Evolutionary conservation across 2,797 vertebrate genomes (phyloP).

Genomic region (Galago senegalensis): DNA sequence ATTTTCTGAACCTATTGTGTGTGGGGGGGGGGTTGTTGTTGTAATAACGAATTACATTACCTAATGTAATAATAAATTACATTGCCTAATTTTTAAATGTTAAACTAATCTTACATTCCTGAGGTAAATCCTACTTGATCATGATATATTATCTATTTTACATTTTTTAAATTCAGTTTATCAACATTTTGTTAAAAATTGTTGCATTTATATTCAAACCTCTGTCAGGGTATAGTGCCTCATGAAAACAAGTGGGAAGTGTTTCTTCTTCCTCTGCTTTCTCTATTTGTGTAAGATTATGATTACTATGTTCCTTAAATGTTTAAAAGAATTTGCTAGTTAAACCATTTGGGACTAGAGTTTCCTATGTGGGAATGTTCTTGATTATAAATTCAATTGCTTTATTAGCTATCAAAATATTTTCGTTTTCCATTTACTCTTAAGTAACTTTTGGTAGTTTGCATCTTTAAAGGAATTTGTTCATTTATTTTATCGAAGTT

Average conservation of each 20-base stretch:
- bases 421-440: constrained; percentile 51
- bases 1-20: constrained; percentile 38
- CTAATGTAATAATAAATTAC: not conserved
- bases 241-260: not conserved
- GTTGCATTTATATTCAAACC: not conserved
- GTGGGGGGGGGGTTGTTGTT: not conserved
- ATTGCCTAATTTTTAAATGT: constrained; percentile 15
- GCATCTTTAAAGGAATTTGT: constrained; percentile 22
- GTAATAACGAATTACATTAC: not conserved
- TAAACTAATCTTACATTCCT: constrained; percentile 12
- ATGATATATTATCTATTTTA: not conserved
- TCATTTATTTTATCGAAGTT: constrained; percentile 51
- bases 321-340: not conserved
- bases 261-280: not conserved
- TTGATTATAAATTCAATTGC: not conserved
- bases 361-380: constrained; percentile 4
- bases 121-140: not conserved
- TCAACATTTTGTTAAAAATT: constrained; percentile 34
- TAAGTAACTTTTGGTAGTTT: constrained; percentile 43
- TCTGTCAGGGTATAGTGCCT: not conserved
- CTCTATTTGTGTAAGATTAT: not conserved
- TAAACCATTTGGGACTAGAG: not conserved
- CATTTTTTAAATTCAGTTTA: not conserved
- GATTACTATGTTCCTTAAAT: not conserved
- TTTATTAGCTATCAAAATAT: constrained; percentile 39